Evolutionary conservation across 1,140 invertebrate species (phyloP), one percentile per base, ranked within the genome.

Genomic region (Drosophila varians): DNA sequence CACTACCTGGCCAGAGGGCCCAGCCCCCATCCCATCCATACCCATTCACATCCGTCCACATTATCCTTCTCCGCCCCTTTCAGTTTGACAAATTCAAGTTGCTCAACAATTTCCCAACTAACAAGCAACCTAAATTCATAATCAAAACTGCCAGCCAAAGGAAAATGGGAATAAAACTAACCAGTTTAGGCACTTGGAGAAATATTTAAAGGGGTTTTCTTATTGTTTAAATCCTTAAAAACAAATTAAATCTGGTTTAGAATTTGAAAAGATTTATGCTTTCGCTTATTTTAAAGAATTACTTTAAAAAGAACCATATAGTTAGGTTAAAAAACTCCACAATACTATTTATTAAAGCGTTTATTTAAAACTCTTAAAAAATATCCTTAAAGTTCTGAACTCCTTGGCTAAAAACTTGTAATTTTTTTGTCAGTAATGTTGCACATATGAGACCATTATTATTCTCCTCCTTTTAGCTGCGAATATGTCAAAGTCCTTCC

Each of bases 71-170:
- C 38, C 40, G 23, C 19, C 26, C 11, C 34, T 16, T 68, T 23
- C 49, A 47, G 36, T 42, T 43, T 19, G 26, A 34, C 45, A 61
- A 60, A 73, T 73, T 77, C 73, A 77, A 77, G 69, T 73, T 74
- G 47, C 38, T 46, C 52, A 77, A 77, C 74, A 77, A 78, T 66
- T 73, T 71, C 36, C n/a, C 68, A 77, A 60, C 69, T 78, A 66
- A 73, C 74, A 78, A 73, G 60, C 54, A 16, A 45, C 47, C 52
- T 56, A 53, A 77, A 48, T 56, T 66, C 58, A 77, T 78, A 73
- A 69, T 58, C 36, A 70, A 43, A 69, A 51, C 43, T 25, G 45
- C 12, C 23, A 51, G 28, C 16, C 58, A 28, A 26, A 45, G 14
- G 2, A 46, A 38, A 38, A 38, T 16, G 36, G 36, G 36, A 12